Evolutionary conservation across 2,888 invertebrate species (phyloP).

Genomic region (Archips xylosteana): DNA sequence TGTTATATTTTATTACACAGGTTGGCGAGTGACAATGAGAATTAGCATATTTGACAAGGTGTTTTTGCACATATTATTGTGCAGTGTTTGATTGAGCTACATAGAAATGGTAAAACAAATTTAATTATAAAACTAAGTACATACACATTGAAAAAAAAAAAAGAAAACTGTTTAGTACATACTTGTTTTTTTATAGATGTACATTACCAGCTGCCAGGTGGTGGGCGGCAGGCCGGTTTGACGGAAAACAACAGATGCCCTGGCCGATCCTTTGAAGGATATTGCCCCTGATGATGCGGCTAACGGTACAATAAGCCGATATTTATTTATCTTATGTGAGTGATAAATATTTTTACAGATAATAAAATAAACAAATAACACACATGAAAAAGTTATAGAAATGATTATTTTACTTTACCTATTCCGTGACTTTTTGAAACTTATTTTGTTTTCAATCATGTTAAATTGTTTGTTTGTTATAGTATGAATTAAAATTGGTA

Average conservation of each 20-base stretch:
- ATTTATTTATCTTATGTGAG: neutral
- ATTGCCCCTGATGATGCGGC: conserved; percentile 29
- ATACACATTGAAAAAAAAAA: neutral
- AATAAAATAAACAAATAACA: neutral
- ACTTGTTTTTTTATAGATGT: conserved; percentile 9
- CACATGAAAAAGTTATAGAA: too few relatives aligned
- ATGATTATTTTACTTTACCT: too few relatives aligned
- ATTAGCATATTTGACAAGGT: conserved; percentile 35
- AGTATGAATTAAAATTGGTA: too few relatives aligned
- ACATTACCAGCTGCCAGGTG: conserved; percentile 26
- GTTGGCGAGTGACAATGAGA: conserved; percentile 48
- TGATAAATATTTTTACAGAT: neutral
- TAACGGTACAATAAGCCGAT: conserved; percentile 18
- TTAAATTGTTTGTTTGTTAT: too few relatives aligned
- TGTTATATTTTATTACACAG: conserved; percentile 43
- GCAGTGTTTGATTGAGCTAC: conserved; percentile 5
- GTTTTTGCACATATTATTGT: conserved; percentile 17
- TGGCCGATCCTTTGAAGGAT: conserved; percentile 38
- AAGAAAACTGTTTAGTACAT: neutral
- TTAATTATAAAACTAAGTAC: neutral
- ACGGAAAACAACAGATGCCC: conserved; percentile 33
- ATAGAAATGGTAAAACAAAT: neutral
- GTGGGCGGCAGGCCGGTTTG: conserved; percentile 37
- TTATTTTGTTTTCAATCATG: too few relatives aligned
- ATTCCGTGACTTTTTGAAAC: too few relatives aligned